Conservation (phyloP, 2,888 invertebrate species). For the Podotricha telesiphe region DNA sequence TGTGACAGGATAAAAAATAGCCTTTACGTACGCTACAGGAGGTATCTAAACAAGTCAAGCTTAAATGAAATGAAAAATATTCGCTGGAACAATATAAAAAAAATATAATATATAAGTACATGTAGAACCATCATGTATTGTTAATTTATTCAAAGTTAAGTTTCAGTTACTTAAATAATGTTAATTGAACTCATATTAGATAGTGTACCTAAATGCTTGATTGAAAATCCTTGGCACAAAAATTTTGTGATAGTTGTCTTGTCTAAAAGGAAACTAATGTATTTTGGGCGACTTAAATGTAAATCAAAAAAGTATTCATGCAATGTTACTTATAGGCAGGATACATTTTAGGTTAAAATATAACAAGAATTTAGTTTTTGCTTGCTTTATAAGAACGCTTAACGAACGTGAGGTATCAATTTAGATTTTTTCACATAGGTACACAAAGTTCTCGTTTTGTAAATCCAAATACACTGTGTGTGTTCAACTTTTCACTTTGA, state of each 20-base stretch:
- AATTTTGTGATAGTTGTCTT: constrained; percentile 18
- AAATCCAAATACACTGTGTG: no score
- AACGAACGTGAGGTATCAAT: no score
- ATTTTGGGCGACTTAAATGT: constrained; percentile 17
- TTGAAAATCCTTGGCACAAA: constrained; percentile 13
- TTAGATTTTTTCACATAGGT: no score
- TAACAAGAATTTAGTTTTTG: background rate
- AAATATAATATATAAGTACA: no score
- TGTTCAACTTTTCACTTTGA: background rate
- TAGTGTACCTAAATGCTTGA: background rate
- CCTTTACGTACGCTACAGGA: no score
- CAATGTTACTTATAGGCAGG: background rate
- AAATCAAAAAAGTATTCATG: background rate
- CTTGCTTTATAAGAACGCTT: background rate
- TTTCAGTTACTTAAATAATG: background rate
- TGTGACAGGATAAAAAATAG: no score
- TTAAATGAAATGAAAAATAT: no score
- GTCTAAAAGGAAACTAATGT: background rate
- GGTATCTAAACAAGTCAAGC: no score
- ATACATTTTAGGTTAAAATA: background rate
- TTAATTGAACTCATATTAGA: background rate
- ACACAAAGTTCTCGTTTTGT: no score
- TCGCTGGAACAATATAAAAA: no score
- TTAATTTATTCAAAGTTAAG: background rate
- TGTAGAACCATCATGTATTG: no score